Evolutionary conservation across 2,797 vertebrate species (phyloP).

Genomic region (Falco berigora): DNA sequence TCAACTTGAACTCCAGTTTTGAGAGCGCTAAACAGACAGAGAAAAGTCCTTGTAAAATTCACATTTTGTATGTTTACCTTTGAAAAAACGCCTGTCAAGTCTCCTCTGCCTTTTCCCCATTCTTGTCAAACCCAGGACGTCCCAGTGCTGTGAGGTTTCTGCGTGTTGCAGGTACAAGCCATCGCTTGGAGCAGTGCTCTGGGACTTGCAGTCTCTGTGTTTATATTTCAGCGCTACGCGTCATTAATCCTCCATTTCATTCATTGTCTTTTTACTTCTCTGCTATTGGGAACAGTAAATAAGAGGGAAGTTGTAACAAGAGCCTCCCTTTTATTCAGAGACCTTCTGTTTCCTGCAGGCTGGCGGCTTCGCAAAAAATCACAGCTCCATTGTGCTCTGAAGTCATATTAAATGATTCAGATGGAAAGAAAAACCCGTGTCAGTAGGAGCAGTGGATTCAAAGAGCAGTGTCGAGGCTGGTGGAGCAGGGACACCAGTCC

Average conservation of each 20-base stretch:
- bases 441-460: neutral
- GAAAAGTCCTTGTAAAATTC: neutral
- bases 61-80: neutral
- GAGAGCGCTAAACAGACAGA: neutral
- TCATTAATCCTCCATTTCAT: conserved; percentile 48
- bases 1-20: neutral
- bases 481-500: neutral
- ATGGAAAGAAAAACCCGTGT: conserved; percentile 1
- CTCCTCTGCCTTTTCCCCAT: neutral
- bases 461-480: neutral
- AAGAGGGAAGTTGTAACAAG: conserved; percentile 59
- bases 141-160: neutral
- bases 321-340: conserved; percentile 54
- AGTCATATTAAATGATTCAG: neutral
- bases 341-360: conserved; percentile 61
- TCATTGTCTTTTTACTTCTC: conserved; percentile 43
- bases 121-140: neutral
- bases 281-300: conserved; percentile 60
- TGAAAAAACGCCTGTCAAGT: neutral
- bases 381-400: conserved; percentile 32
- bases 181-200: neutral
- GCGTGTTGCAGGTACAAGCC: rapidly evolving
- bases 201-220: neutral
- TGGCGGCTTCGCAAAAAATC: conserved; percentile 1
- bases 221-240: neutral